Evolutionary conservation across 1,140 invertebrate species (phyloP).

Genomic region (Papilio dardanus): DNA sequence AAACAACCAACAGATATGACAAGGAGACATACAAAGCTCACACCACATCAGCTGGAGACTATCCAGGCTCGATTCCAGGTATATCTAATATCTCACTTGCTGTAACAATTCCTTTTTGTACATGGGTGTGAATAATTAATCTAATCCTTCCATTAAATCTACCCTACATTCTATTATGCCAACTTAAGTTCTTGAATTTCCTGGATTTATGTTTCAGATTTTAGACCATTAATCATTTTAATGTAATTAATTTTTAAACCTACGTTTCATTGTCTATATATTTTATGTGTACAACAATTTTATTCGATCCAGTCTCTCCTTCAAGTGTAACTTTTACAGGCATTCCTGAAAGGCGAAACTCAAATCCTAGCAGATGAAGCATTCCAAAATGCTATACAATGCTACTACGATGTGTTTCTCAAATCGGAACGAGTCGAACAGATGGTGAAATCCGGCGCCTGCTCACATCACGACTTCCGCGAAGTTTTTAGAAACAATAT

Average conservation of each 20-base stretch:
- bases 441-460: slow-evolving; percentile 98
- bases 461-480: slow-evolving; percentile 98
- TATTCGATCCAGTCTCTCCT: background rate
- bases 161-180: background rate
- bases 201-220: background rate
- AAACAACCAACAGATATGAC: slow-evolving; percentile 99
- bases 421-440: slow-evolving; percentile 97
- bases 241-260: background rate
- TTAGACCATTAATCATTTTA: no score
- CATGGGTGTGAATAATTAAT: background rate
- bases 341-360: slow-evolving; percentile 96
- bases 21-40: slow-evolving; percentile 95
- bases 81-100: background rate
- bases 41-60: slow-evolving; percentile 97
- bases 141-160: background rate
- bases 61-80: slow-evolving; percentile 98
- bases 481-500: slow-evolving; percentile 99
- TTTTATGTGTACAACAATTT: background rate
- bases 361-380: slow-evolving; percentile 99
- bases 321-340: slow-evolving; percentile 83
- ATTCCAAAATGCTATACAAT: slow-evolving; percentile 99
- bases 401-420: slow-evolving; percentile 98
- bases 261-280: background rate
- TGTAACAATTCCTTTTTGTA: background rate
- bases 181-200: background rate